Base-by-base conservation (phyloP, 2,888 invertebrate genomes). In the Gymnocheta viridis region DNA sequence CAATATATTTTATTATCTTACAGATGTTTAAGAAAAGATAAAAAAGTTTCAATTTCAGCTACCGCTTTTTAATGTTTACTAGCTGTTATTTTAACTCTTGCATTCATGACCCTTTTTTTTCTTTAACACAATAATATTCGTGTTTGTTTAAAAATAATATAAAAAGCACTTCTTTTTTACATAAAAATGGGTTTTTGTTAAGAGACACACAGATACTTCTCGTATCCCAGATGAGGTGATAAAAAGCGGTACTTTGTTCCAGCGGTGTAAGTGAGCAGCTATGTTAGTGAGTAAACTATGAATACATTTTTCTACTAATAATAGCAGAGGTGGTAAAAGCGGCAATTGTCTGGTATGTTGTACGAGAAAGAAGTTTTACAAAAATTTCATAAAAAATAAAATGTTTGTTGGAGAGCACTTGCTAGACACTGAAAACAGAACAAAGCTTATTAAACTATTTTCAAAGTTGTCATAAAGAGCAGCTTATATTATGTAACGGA, bases 131-230 rank as follows among this genome's bases (percentile, higher is more conserved):
- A 64, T 54, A n/a, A 32, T 54, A 44, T 14, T 47, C 5, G 32
- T 56, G 38, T 79, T 79, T 79, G 44, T 79, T 70, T 54, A 70
- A 70, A 62, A 60, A 44, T 12, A 41, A 49, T 47, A 62, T 41
- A 60, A 78, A 60, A 19, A 49, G 32, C 2, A 9, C 0, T 29
- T 41, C 17, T 17, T 35, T 44, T 54, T 27, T 1, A 77, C n/a
- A 70, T 60, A 54, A 70, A 51, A 70, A 70, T 3, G 32, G 22
- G 51, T 62, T 51, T 64, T 70, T 47, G 32, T 51, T 51, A 41
- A 78, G 41, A 49, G n/a, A 44, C 24, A 49, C 6, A 35, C 49
- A 49, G 38, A 19, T 22, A 35, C 47, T 54, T 17, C 24, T 67
- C 27, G 27, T 12, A 24, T 77, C 24, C 32, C 41, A 79, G 60